A percentile compares a stretch with the other conserved stretches of the same genome.
These are phyloP conservation scores for Brachyopa scutellaris DNA, from an alignment of 2,888 invertebrate species.

Conservation along the genomic window DNA sequence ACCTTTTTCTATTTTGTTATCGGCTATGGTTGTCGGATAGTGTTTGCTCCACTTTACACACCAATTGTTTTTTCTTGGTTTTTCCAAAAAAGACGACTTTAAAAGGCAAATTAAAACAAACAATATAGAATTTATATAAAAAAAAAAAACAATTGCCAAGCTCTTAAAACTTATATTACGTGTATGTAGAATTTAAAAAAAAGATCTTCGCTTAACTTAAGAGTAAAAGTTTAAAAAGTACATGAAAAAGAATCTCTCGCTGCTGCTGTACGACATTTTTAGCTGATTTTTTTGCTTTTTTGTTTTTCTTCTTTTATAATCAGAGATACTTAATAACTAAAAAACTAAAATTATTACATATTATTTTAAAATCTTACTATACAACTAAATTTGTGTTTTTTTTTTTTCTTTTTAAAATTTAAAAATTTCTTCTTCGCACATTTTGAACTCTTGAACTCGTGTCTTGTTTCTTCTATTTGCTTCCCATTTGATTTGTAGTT, in stretches of 20 bases:
- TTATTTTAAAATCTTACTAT: conserved; percentile 30
- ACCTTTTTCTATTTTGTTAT: background rate
- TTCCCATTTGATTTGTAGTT: conserved; percentile 61
- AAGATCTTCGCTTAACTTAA: conserved; percentile 43
- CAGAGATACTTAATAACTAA: conserved; percentile 53
- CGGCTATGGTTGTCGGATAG: conserved; percentile 1
- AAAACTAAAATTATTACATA: conserved; percentile 33
- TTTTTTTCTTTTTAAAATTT: conserved; percentile 31
- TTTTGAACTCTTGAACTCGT: conserved; percentile 69
- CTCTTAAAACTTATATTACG: conserved; percentile 28
- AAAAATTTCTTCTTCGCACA: conserved; percentile 22
- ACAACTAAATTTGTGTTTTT: conserved; percentile 42
- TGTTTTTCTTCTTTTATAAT: conserved; percentile 18
- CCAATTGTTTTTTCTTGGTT: background rate
- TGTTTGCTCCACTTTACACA: conserved; percentile 13
- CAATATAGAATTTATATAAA: no score
- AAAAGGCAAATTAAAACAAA: conserved; percentile 8
- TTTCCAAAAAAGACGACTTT: conserved; percentile 7
- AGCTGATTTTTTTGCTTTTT: conserved; percentile 23
- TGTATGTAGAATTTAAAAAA: background rate
- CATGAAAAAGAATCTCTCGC: conserved; percentile 57
- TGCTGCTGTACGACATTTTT: conserved; percentile 59
- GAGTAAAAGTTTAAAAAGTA: conserved; percentile 39
- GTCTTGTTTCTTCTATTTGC: conserved; percentile 61
- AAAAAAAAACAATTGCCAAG: background rate